These are phyloP conservation scores for Brachionus angularis DNA, from an alignment of 1,140 invertebrate genomes.

Conservation along the genomic window DNA sequence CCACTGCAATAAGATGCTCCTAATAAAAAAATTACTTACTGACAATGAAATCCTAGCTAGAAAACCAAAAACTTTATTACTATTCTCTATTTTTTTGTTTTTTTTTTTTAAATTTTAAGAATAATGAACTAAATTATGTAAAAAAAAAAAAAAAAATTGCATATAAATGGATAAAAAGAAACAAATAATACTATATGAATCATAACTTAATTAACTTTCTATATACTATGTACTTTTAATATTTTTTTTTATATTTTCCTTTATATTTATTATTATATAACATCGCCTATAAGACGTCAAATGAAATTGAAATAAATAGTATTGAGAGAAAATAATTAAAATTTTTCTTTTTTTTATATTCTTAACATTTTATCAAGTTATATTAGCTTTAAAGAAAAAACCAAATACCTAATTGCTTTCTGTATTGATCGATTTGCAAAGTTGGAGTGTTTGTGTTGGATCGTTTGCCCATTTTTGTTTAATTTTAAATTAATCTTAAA, in stretches of 20 bases:
- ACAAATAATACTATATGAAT: too few species aligned
- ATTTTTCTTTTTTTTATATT: background rate
- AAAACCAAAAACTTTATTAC: too few species aligned
- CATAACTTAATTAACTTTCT: too few species aligned
- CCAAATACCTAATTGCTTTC: conserved; percentile 25
- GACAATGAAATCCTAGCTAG: too few species aligned
- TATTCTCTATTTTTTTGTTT: too few species aligned
- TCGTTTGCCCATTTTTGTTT: conserved; percentile 38
- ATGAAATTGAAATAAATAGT: background rate
- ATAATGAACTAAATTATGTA: too few species aligned
- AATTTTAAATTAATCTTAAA: too few species aligned
- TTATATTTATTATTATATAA: background rate
- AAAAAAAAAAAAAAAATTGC: too few species aligned
- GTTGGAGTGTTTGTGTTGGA: background rate
- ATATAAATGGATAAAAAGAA: too few species aligned
- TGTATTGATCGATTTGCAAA: conserved; percentile 8
- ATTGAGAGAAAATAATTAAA: background rate
- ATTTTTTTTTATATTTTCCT: background rate
- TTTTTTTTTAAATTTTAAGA: too few species aligned
- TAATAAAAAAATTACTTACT: too few species aligned
- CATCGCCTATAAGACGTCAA: background rate
- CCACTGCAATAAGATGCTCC: too few species aligned
- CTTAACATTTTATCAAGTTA: background rate
- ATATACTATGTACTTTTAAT: background rate
- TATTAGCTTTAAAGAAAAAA: background rate